phyloP scores from a whole-genome alignment of 1,140 invertebrate species.

The Epicauta chinensis region DNA sequence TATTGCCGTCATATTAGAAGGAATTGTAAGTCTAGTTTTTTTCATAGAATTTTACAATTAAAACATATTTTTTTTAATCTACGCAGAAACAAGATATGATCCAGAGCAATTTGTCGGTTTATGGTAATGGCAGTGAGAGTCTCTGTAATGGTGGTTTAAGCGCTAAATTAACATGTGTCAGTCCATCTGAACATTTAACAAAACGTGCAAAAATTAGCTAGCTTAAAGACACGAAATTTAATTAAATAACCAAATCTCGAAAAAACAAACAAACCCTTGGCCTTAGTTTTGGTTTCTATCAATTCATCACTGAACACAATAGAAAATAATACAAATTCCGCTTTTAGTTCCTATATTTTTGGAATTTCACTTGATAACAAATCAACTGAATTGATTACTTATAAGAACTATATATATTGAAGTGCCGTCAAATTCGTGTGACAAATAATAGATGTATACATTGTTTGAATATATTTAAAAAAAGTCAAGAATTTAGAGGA shows the following conservation, averaged over 20 bases:
- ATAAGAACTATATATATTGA: not conserved
- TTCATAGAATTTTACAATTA: not conserved
- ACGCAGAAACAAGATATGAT: slow-evolving; percentile 39
- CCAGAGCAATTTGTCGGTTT: slow-evolving; percentile 37
- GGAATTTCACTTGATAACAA: no score
- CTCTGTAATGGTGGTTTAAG: slow-evolving; percentile 30
- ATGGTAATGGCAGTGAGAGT: slow-evolving; percentile 27
- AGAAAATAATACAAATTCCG: not conserved
- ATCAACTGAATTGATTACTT: no score
- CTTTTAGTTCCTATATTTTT: not conserved
- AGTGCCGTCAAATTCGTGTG: not conserved
- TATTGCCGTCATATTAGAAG: slow-evolving; percentile 82
- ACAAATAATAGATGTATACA: not conserved
- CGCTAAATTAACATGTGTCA: slow-evolving; percentile 35
- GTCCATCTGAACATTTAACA: slow-evolving; percentile 34
- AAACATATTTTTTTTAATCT: not conserved
- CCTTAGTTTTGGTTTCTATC: not conserved
- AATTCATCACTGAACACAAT: not conserved
- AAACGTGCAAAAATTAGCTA: slow-evolving; percentile 43
- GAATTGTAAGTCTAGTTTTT: slow-evolving; percentile 52
- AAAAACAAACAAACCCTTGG: no score
- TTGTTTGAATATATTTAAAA: not conserved
- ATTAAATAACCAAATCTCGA: no score
- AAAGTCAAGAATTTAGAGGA: no score
- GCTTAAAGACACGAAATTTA: slow-evolving; percentile 26